These are phyloP conservation scores for Paragorgia papillata DNA, from an alignment of 92 coral and sea anemone genomes.

Conservation along the genomic window DNA sequence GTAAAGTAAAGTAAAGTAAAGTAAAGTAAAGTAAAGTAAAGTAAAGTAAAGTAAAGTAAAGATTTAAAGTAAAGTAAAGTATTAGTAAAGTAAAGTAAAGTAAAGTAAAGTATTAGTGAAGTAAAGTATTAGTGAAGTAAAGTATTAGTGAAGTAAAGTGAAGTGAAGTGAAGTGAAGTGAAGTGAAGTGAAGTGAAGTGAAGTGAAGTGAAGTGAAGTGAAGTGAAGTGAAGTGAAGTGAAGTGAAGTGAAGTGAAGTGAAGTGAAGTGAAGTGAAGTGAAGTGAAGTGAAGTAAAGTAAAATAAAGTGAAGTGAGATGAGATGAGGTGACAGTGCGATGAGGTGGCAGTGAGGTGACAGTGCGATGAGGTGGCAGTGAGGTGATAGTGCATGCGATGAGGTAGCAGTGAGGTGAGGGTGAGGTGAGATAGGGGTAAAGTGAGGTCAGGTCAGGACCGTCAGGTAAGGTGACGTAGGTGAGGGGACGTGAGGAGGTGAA, in stretches of 20 bases:
- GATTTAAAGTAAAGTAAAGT: neutral
- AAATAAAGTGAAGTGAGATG: no score
- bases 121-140: neutral
- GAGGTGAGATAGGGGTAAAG: no score
- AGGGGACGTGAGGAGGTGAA: no score
- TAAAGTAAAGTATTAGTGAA: neutral
- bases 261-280: slow-evolving; percentile 7
- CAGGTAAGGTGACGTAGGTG: no score
- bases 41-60: neutral
- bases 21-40: neutral
- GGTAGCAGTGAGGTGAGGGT: no score
- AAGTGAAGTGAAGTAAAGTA: no score
- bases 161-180: neutral
- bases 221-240: neutral
- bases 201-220: neutral
- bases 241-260: neutral
- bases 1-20: neutral
- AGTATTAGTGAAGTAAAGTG: slow-evolving; percentile 4
- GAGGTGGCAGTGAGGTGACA: no score
- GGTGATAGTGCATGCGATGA: no score
- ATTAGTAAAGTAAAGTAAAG: neutral
- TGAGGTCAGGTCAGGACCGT: no score
- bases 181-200: slow-evolving; percentile 14
- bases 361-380: no score
- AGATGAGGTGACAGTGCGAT: no score